Evolutionary conservation across 2,888 invertebrate species (phyloP).

Genomic region (Drosophila maculinotata): DNA sequence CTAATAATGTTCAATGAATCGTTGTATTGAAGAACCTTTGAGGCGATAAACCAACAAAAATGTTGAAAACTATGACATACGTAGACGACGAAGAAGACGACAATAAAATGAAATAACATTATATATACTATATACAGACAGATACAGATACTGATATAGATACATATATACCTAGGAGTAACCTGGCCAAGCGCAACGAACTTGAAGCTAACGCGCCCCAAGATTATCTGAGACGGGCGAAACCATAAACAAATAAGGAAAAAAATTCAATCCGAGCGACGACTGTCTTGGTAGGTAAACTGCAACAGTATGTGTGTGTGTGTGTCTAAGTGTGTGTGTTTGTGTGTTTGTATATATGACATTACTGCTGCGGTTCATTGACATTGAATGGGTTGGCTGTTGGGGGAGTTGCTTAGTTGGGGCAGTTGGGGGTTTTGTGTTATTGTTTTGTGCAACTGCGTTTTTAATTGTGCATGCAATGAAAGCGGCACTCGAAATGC

Average conservation of each 20-base stretch:
- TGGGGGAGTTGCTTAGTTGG: conserved; percentile 26
- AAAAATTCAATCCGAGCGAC: conserved; percentile 60
- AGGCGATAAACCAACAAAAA: conserved; percentile 69
- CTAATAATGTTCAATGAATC: conserved; percentile 79
- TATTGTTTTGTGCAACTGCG: conserved; percentile 69
- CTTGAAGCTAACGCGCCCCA: conserved; percentile 77
- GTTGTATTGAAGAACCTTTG: conserved; percentile 60
- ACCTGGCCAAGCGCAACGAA: conserved; percentile 77
- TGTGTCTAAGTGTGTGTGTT: conserved; percentile 11
- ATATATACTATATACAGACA: conserved; percentile 57
- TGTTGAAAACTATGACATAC: conserved; percentile 54
- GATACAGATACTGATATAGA: conserved; percentile 15
- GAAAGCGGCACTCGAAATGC: conserved; percentile 74
- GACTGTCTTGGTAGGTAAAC: conserved; percentile 33
- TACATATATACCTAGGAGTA: conserved; percentile 20
- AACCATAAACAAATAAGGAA: conserved; percentile 78
- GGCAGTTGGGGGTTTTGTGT: conserved; percentile 25
- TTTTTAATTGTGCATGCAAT: conserved; percentile 80
- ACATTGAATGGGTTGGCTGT: conserved; percentile 73
- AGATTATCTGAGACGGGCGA: conserved; percentile 75
- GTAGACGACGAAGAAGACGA: conserved; percentile 37
- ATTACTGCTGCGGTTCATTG: conserved; percentile 71
- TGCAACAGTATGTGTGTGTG: conserved; percentile 9
- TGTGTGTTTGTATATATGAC: conserved; percentile 25
- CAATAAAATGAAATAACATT: conserved; percentile 75